Conservation (phyloP, 2,888 invertebrate species). For the Pinctada fucata region DNA sequence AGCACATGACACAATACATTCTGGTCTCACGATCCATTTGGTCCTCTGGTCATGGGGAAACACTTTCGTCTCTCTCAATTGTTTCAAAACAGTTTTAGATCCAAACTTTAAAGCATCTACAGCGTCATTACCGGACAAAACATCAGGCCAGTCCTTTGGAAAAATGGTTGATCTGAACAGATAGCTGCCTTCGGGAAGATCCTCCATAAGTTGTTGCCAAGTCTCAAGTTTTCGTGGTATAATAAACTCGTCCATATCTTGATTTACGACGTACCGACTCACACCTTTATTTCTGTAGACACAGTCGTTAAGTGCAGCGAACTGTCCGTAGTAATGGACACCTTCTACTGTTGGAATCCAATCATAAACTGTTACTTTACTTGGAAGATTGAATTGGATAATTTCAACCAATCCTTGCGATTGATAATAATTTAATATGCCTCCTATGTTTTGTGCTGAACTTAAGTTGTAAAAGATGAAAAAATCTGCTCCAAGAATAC, state of each 20-base stretch:
- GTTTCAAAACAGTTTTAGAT: conserved; percentile 55
- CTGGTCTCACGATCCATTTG: conserved; percentile 61
- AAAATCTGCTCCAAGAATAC: conserved; percentile 69
- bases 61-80: conserved; percentile 50
- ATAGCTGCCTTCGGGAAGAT: conserved; percentile 33
- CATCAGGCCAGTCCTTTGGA: conserved; percentile 61
- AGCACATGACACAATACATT: too few relatives aligned
- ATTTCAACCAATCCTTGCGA: conserved; percentile 59
- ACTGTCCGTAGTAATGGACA: conserved; percentile 74
- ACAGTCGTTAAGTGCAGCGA: conserved; percentile 74
- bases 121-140: conserved; percentile 39
- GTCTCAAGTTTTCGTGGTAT: conserved; percentile 58
- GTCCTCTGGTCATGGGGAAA: conserved; percentile 49
- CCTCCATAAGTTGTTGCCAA: conserved; percentile 55
- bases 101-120: conserved; percentile 46
- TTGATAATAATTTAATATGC: conserved; percentile 60
- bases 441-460: conserved; percentile 56
- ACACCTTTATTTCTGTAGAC: conserved; percentile 63
- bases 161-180: conserved; percentile 60
- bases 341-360: conserved; percentile 39
- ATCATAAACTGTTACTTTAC: conserved; percentile 48
- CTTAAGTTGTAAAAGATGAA: conserved; percentile 71
- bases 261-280: conserved; percentile 66
- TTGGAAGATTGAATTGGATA: conserved; percentile 69
- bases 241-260: conserved; percentile 74